phyloP scores from a whole-genome alignment of 2,888 invertebrate genomes.

The Oligia strigilis region DNA sequence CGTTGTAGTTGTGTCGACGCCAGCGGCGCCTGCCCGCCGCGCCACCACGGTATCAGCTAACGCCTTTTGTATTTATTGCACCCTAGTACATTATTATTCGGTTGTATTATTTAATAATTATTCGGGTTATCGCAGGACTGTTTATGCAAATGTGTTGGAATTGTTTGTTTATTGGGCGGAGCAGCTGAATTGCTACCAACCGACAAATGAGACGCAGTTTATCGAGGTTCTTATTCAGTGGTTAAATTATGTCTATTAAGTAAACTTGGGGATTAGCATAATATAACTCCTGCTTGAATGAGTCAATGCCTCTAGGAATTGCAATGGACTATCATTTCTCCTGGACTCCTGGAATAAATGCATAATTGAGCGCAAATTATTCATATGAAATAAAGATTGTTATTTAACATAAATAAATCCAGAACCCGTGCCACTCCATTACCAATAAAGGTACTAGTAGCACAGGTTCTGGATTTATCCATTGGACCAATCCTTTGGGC shows the following conservation, averaged over 20 bases:
- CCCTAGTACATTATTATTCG: constrained; percentile 75
- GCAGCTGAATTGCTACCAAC: constrained; percentile 49
- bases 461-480: background rate
- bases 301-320: constrained; percentile 1
- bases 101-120: constrained; percentile 66
- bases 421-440: background rate
- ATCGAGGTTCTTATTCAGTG: constrained; percentile 13
- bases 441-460: background rate
- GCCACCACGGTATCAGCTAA: constrained; percentile 64
- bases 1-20: constrained; percentile 72
- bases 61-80: constrained; percentile 71
- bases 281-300: background rate
- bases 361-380: background rate
- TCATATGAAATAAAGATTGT: background rate
- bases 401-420: background rate
- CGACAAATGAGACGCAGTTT: constrained; percentile 18
- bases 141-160: constrained; percentile 51
- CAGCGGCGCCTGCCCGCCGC: constrained; percentile 75
- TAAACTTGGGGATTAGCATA: constrained; percentile 6
- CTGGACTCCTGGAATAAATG: background rate
- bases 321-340: background rate
- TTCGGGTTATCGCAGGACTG: constrained; percentile 55
- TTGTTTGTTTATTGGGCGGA: constrained; percentile 43
- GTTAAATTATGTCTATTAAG: constrained; percentile 6
- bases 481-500: background rate